Base-by-base conservation (phyloP, 2,113 vertebrate genomes). In the Hippocampus barbouri region DNA sequence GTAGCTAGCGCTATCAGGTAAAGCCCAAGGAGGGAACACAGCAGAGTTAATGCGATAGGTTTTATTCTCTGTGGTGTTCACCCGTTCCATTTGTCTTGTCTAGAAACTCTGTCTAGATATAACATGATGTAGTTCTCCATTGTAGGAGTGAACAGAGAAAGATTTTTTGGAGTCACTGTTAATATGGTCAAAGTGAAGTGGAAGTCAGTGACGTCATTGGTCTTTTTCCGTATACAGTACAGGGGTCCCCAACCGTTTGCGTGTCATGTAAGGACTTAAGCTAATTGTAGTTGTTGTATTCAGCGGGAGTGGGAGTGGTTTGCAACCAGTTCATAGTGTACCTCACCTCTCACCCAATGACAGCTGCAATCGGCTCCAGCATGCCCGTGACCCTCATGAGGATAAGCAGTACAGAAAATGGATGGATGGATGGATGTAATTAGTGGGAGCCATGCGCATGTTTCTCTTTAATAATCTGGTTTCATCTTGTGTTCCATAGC, bases 1-100 rank as follows among this genome's bases (percentile, higher is more conserved):
- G 78, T 61, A 74, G 82, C 77, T 61, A 73, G 82, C 77, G 78
- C 70, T 82, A 60, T 62, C 79, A 70, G 79, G 67, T 64, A 73
- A n/a, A 14, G 70, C 71, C 83, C 79, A 75, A 41, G 20, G 81
- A 72, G 75, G 81, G 67, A 77, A 54, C 23, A 59, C 43, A 68
- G 38, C 64, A 82, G 21, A 78, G 63, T 74, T 72, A 73, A 68
- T 70, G 45, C 53, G 66, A 78, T 54, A 74, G 64, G 54, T 72
- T 71, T 45, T 25, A 23, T 70, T 80, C 77, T 80, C 71, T 61
- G 63, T 71, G 73, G 67, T 77, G 21, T 79, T 73, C 40, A 56
- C 30, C 53, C 65, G 61, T 81, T 30, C 40, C 25, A 60, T 1
- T 60, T 18, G 30, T 34, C 14, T 21, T 47, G 38, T 64, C 38